Base-by-base conservation (phyloP, 1,140 invertebrate species). In the Helicoverpa armigera region DNA sequence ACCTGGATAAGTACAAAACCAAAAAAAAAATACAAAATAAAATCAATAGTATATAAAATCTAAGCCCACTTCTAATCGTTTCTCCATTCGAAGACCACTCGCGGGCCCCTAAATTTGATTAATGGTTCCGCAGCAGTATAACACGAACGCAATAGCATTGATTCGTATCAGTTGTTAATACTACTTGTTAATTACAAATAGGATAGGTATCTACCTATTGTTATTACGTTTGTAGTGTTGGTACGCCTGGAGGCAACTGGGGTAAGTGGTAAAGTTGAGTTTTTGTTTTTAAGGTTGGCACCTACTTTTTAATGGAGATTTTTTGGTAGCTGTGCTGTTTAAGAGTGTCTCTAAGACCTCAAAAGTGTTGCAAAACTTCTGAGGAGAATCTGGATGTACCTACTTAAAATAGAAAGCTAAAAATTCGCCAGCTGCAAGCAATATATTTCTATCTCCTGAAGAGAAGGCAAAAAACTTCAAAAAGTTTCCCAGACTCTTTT, bases 51-150 rank as follows among this genome's bases (percentile, higher is more conserved):
- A 14, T 14, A 29, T 14, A 29, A 63, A 35, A 35, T 10, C 13
- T 13, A 29, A 14, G 23, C 31, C 14, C 16, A 51, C 48, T 50
- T 11, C 2, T 29, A 58, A 58, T 12, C 31, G 11, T 43, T 60
- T 48, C 67, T 73, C 54, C n/a, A 51, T 72, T 69, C 29, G 12
- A 67, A 56, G 35, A 65, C 4, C 4, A 9, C 10, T n/a, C 10
- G 35, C 63, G 31, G 85, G 84, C 69, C 87, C 81, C 86, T 63
- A 83, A 87, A 86, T 82, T 72, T 90, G 89, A 91, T 91, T 90
- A 90, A 91, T 91, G 86, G 79, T 82, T 83, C 79, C 70, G 82
- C 65, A 87, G 53, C 23, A 81, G 51, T 72, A 79, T 53, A 76
- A 65, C 67, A 69, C 31, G 23, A 61, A 35, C 63, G 73, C 56